Base-by-base conservation (phyloP, 2,888 invertebrate genomes). In the Piscicola geometra region DNA sequence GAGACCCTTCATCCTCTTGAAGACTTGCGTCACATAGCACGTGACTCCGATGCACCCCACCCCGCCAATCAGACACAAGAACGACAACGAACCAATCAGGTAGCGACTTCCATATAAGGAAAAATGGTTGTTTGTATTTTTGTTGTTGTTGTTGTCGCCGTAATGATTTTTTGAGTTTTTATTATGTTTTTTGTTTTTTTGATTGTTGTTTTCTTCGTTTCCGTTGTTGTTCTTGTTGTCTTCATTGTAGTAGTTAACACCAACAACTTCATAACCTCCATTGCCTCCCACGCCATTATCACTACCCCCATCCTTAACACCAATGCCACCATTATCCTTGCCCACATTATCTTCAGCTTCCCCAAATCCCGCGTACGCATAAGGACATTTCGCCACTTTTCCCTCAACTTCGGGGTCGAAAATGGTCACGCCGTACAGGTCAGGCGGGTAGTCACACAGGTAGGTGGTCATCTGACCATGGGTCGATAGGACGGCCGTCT, bases 1-100 rank as follows among this genome's bases (percentile, higher is more conserved):
- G 35, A 80, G 76, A 25, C 72, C 77, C 73, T 79, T 80, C 30
- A 80, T 60, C 50, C 66, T 71, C 35, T 77, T 77, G 66, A 79
- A 79, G 33, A 80, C 68, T 66, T 79, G 77, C 32, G 76, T 77
- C 28, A 77, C 70, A 70, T 79, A 79, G 67, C 77, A 71, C 21
- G 78, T 66, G 33, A 77, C 52, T 18, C 60, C 75, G 12, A 76
- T 71, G 47, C 76, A 72, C 25, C 50, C 76, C 56, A 73, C 32
- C 18, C 72, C 73, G 9, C 67, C 68, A 25, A 76, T 2, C 47
- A 76, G 64, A 36, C 67, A 67, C 50, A 73, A 36, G n/a, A 73
- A 35, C 52, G 67, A 28, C 15, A 76, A 52, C 5, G 66, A 32
- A 36, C 52, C 56, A 15, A 69, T 35, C 36, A 64, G 64, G 36